Percentiles rank a stretch among this genome's conserved stretches.
phyloP scores from a whole-genome alignment of 1,140 invertebrate species.

The Pomacea maculata region DNA sequence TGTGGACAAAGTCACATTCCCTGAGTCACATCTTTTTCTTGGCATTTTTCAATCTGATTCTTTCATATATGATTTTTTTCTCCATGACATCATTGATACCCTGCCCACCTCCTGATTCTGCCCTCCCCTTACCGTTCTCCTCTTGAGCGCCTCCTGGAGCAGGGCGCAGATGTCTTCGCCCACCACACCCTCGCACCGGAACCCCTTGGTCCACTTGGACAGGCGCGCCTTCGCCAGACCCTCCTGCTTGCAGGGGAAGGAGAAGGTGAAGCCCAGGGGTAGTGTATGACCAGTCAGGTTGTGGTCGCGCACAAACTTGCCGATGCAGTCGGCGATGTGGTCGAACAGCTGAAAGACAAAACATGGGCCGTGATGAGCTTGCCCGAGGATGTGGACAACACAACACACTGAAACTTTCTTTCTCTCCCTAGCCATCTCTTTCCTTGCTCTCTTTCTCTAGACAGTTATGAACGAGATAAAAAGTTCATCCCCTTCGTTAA shows the following conservation, averaged over 20 bases:
- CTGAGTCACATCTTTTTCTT: too few relatives aligned
- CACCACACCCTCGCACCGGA: slow-evolving; percentile 87
- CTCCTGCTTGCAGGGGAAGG: slow-evolving; percentile 92
- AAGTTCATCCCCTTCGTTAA: too few relatives aligned
- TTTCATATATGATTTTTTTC: too few relatives aligned
- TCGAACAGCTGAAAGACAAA: slow-evolving; percentile 80
- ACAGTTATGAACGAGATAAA: too few relatives aligned
- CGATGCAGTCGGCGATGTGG: slow-evolving; percentile 96
- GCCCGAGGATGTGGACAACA: too few relatives aligned
- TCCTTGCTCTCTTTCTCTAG: too few relatives aligned
- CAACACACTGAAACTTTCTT: too few relatives aligned
- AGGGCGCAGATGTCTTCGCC: slow-evolving; percentile 87
- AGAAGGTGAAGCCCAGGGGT: slow-evolving; percentile 98
- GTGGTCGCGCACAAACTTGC: slow-evolving; percentile 83
- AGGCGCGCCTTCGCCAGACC: slow-evolving; percentile 90
- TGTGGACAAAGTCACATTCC: too few relatives aligned
- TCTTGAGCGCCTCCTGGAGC: slow-evolving; percentile 81
- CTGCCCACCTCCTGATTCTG: too few relatives aligned
- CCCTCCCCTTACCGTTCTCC: slow-evolving; percentile 62
- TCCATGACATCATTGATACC: too few relatives aligned
- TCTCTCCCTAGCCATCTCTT: too few relatives aligned
- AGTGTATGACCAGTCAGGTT: slow-evolving; percentile 77
- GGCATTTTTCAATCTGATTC: too few relatives aligned
- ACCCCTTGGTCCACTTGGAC: slow-evolving; percentile 96
- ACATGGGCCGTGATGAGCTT: background rate